phyloP scores from a whole-genome alignment of 2,888 invertebrate genomes.

The Callinectes sapidus region DNA sequence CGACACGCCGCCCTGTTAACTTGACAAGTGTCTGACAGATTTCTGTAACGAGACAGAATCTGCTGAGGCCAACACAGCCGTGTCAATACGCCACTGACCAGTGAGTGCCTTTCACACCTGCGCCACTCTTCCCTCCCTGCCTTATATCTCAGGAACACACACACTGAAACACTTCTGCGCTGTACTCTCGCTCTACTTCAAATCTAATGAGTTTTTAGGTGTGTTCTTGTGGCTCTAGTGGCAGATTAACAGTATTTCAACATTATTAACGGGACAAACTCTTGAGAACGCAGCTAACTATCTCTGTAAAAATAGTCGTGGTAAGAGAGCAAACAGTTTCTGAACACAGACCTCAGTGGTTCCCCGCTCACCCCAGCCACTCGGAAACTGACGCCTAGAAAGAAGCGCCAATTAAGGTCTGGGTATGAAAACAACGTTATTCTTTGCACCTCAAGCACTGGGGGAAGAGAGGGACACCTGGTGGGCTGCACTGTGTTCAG shows the following conservation, averaged over 20 bases:
- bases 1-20: background rate
- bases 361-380: background rate
- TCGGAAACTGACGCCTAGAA: background rate
- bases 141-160: too few species aligned
- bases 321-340: too few species aligned
- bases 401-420: background rate
- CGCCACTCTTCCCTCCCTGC: background rate
- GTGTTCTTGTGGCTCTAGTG: background rate
- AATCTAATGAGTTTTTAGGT: too few species aligned
- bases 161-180: too few species aligned
- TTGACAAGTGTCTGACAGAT: constrained; percentile 23
- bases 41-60: constrained; percentile 24
- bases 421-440: background rate
- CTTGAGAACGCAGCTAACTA: too few species aligned
- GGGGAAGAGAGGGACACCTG: background rate
- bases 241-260: background rate
- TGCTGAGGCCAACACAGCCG: constrained; percentile 32
- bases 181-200: too few species aligned
- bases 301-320: too few species aligned
- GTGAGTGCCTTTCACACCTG: background rate
- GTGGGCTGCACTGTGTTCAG: background rate
- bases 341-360: background rate
- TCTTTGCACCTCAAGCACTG: background rate
- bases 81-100: constrained; percentile 22
- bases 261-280: too few species aligned